Percentiles rank a stretch among this genome's conserved stretches.
Evolutionary conservation across 2,888 invertebrate genomes (phyloP).

Genomic region (Bhutanitis thaidina): DNA sequence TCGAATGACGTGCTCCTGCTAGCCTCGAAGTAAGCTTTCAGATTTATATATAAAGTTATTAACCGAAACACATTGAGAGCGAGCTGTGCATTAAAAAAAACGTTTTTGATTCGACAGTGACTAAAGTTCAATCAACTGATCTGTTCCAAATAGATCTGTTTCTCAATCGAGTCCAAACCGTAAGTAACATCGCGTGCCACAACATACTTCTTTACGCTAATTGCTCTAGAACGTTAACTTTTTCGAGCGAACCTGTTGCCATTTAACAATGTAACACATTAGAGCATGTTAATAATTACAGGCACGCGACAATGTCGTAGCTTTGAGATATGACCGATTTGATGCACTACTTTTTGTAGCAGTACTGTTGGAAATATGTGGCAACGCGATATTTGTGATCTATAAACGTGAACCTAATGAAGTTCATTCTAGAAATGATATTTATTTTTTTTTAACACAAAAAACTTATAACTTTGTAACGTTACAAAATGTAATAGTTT

Average conservation of each 20-base stretch:
- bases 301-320: slow-evolving; percentile 44
- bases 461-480: no score
- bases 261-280: slow-evolving; percentile 40
- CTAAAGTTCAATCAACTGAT: slow-evolving; percentile 17
- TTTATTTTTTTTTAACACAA: no score
- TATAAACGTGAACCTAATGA: background rate
- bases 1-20: no score
- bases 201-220: slow-evolving; percentile 48
- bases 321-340: slow-evolving; percentile 25
- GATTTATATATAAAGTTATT: no score
- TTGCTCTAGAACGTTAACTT: slow-evolving; percentile 37
- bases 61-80: no score
- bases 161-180: slow-evolving; percentile 24
- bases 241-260: slow-evolving; percentile 38
- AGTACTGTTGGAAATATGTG: background rate
- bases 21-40: no score
- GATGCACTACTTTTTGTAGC: slow-evolving; percentile 22
- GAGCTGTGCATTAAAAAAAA: no score
- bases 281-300: slow-evolving; percentile 37
- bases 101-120: no score
- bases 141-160: slow-evolving; percentile 24
- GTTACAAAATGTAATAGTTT: no score
- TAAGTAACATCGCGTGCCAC: slow-evolving; percentile 52
- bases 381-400: background rate
- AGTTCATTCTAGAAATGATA: no score